Evolutionary conservation across 1,140 invertebrate species (phyloP).

Genomic region (Oryctes rhinoceros): DNA sequence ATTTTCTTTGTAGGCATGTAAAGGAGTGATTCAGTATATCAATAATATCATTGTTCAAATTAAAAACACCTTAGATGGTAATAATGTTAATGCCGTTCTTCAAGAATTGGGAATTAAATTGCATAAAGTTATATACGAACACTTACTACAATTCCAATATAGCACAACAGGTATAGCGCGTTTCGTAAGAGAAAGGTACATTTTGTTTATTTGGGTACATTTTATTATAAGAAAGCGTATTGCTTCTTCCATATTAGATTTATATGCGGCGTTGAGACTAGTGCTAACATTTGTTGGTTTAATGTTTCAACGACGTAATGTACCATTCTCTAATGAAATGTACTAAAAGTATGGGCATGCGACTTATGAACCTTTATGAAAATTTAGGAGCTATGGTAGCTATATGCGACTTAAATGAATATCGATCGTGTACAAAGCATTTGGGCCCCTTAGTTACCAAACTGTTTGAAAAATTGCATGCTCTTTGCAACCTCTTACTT

Average conservation of each 20-base stretch:
- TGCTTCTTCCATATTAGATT: too few relatives aligned
- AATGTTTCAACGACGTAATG: too few relatives aligned
- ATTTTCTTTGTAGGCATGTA: slow-evolving; percentile 77
- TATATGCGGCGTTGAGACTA: too few relatives aligned
- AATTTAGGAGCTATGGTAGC: slow-evolving; percentile 90
- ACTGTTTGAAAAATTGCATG: slow-evolving; percentile 94
- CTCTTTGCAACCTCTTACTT: slow-evolving; percentile 93
- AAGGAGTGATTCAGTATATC: slow-evolving; percentile 86
- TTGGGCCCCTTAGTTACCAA: slow-evolving; percentile 81
- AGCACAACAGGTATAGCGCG: slow-evolving; percentile 81
- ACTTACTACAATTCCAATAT: slow-evolving; percentile 94
- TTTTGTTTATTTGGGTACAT: too few relatives aligned
- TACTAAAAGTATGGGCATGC: not conserved
- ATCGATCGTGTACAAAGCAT: slow-evolving; percentile 69
- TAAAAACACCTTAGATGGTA: slow-evolving; percentile 88
- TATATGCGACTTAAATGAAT: slow-evolving; percentile 98
- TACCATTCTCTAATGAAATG: too few relatives aligned
- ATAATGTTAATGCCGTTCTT: slow-evolving; percentile 87
- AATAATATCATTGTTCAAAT: slow-evolving; percentile 81
- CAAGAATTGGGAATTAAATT: slow-evolving; percentile 90
- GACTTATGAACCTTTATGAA: not conserved
- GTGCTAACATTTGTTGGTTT: too few relatives aligned
- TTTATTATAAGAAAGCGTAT: too few relatives aligned
- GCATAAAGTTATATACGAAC: slow-evolving; percentile 95
- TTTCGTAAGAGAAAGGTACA: too few relatives aligned